Percentiles rank a stretch among this genome's conserved stretches.
Evolutionary conservation across 2,888 invertebrate species (phyloP).

Genomic region (Xestia xanthographa): DNA sequence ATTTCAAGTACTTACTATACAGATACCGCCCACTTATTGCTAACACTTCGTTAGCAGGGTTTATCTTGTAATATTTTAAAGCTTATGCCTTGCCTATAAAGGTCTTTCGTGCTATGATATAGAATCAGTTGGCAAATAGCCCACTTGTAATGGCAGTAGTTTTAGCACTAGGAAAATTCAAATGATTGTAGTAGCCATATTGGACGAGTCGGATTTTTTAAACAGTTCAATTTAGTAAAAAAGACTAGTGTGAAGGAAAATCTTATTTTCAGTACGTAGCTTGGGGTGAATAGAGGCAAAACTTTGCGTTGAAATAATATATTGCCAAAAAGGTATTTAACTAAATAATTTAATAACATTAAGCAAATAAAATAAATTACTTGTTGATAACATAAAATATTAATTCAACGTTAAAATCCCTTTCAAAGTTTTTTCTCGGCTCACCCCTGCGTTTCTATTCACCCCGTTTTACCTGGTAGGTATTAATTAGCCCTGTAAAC

Average conservation of each 20-base stretch:
- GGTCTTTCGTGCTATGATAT: not conserved
- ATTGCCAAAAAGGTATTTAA: too few species aligned
- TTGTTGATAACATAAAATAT: too few species aligned
- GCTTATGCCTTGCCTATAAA: not conserved
- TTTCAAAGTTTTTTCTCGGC: too few species aligned
- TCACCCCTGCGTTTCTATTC: too few species aligned
- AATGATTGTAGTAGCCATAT: not conserved
- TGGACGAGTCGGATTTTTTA: not conserved
- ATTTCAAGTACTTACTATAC: conserved; percentile 1
- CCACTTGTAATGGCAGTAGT: not conserved
- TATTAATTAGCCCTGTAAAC: not conserved
- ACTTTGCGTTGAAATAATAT: too few species aligned
- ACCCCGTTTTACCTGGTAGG: not conserved
- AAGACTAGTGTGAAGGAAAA: not conserved
- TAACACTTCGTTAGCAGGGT: not conserved
- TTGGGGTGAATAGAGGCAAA: too few species aligned
- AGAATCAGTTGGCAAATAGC: conserved; percentile 1
- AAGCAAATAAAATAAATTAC: too few species aligned
- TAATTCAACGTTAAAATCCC: too few species aligned
- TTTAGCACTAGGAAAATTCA: not conserved
- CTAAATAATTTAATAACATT: too few species aligned
- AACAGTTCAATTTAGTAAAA: not conserved
- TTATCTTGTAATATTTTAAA: conserved; percentile 14
- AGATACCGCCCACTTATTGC: conserved; percentile 8
- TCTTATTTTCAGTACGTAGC: not conserved